phyloP scores from a whole-genome alignment of 2,797 vertebrate genomes.

The Falco concolor region DNA sequence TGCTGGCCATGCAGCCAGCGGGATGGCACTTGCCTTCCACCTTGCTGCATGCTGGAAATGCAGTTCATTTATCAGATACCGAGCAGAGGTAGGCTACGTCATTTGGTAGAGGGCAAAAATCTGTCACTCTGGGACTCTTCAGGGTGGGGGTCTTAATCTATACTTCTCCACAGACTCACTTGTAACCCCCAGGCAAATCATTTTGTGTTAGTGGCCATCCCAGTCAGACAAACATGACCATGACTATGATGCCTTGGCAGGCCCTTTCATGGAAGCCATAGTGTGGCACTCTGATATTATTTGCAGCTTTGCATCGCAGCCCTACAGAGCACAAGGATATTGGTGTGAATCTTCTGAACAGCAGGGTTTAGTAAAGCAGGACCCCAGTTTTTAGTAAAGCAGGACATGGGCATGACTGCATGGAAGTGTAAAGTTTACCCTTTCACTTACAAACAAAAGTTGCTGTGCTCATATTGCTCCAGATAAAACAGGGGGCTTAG shows the following conservation, averaged over 20 bases:
- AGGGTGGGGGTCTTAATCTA: background rate
- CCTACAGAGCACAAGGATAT: background rate
- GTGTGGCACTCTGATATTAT: background rate
- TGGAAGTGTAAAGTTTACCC: background rate
- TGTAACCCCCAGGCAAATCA: background rate
- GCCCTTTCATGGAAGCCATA: background rate
- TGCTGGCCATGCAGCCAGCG: accelerated
- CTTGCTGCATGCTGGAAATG: background rate
- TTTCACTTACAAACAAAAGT: background rate
- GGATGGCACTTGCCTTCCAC: background rate
- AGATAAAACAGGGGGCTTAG: background rate
- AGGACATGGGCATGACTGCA: background rate
- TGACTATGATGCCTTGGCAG: background rate
- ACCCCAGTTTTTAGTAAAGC: background rate
- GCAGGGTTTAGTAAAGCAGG: background rate
- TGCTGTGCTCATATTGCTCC: background rate
- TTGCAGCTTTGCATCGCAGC: background rate
- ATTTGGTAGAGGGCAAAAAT: background rate
- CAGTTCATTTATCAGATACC: background rate
- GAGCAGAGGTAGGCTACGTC: background rate
- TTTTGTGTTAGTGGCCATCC: background rate
- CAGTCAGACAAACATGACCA: background rate
- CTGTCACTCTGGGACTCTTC: background rate
- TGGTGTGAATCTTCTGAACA: background rate
- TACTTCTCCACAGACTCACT: background rate